Evolutionary conservation across 2,888 invertebrate genomes (phyloP), one percentile per base, ranked within the genome.

Genomic region (Cinara cedri): DNA sequence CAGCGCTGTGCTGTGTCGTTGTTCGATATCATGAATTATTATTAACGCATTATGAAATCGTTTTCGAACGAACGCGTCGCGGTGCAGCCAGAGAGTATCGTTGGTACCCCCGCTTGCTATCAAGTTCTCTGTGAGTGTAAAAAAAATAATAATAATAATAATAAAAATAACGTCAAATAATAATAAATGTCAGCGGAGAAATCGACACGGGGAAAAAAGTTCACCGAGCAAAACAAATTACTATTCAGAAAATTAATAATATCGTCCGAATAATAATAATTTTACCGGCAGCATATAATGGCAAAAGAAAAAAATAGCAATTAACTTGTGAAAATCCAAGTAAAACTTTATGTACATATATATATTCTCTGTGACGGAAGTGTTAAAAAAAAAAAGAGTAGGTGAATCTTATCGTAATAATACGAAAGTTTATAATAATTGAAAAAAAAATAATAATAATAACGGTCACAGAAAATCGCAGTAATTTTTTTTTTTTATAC

Each of bases 181-280:
- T 74, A 63, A 51, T 74, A 75, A 75, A 44, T 44, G 44, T 75
- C 54, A 8, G 34, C 1, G 4, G 54, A 44, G 24, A 16, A 54
- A 44, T 44, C n/a, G 44, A 75, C 74, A 49, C 21, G n/a, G 42
- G 19, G 11, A 21, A 34, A 34, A 34, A 44, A 63, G 74, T 65
- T 54, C 44, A 65, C 24, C 24, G 63, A 54, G 63, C 65, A 24
- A 65, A 60, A 19, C 42, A 54, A 65, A 54, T 75, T 65, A n/a
- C n/a, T n/a, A 75, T 65, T 75, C 63, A 75, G 54, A 75, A 54
- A 75, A 75, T 75, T 65, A 65, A 75, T 65, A 65, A 75, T 44
- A 65, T 54, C 42, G 42, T 54, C 42, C 13, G n/a, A 54, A 75
- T 44, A 19, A n/a, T 34, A 4, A 34, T 34, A 4, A 13, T 26